These are phyloP conservation scores for Ennomos fuscantarius DNA, from an alignment of 2,888 invertebrate genomes.

Conservation along the genomic window DNA sequence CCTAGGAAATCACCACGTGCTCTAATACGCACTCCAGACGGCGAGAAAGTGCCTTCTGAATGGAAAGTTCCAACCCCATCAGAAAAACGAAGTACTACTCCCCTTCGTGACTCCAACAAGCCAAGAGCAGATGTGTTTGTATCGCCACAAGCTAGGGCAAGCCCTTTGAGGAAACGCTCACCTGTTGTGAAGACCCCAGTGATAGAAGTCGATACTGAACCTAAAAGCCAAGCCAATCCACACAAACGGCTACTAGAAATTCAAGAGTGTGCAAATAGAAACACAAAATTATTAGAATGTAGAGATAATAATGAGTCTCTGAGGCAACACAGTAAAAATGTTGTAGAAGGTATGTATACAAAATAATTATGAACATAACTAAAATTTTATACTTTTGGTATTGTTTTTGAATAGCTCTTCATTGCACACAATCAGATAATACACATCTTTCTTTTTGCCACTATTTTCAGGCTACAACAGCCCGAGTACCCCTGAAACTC, in stretches of 20 bases:
- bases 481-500: constrained; percentile 66
- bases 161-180: constrained; percentile 45
- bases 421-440: neutral
- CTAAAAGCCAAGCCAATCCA: constrained; percentile 43
- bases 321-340: constrained; percentile 33
- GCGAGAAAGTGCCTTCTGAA: constrained; percentile 25
- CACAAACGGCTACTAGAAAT: constrained; percentile 31
- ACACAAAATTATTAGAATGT: constrained; percentile 3
- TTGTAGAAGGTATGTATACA: constrained; percentile 56
- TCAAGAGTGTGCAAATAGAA: constrained; percentile 9
- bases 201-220: constrained; percentile 45
- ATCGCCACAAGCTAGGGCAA: constrained; percentile 54
- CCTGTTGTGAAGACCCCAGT: constrained; percentile 49
- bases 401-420: too few relatives aligned
- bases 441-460: neutral
- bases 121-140: constrained; percentile 50
- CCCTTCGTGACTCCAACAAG: constrained; percentile 13
- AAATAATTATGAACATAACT: too few relatives aligned
- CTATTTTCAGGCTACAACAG: constrained; percentile 61
- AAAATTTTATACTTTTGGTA: too few relatives aligned
- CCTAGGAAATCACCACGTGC: constrained; percentile 42
- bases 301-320: constrained; percentile 3
- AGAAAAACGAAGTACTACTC: constrained; percentile 40
- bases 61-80: constrained; percentile 37
- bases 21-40: constrained; percentile 36